These are phyloP conservation scores for Variabilichromis moorii DNA, from an alignment of 2,113 vertebrate genomes.

Conservation along the genomic window DNA sequence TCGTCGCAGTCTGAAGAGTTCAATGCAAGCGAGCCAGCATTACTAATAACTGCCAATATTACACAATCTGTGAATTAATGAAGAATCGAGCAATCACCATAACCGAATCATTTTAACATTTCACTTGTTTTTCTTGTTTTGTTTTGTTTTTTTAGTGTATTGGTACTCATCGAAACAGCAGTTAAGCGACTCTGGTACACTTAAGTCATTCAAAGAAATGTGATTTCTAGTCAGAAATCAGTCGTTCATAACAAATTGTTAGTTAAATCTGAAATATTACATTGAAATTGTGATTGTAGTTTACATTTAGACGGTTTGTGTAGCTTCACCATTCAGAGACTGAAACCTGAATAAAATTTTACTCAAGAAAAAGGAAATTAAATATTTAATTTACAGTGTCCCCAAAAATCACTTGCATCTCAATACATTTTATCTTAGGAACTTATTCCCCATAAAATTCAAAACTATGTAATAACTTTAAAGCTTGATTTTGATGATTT, in stretches of 20 bases:
- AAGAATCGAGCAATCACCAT: neutral
- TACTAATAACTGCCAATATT: neutral
- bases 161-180: neutral
- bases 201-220: neutral
- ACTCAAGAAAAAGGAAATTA: neutral
- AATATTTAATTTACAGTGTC: neutral
- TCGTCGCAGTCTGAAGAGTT: conserved; percentile 71
- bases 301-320: neutral
- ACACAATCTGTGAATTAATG: neutral
- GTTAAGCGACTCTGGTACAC: neutral
- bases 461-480: neutral
- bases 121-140: neutral
- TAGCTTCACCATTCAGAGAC: neutral
- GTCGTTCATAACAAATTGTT: rapidly evolving
- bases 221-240: neutral
- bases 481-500: neutral
- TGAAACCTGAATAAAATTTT: neutral
- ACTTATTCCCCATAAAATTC: neutral
- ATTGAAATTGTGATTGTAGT: neutral
- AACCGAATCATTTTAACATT: neutral
- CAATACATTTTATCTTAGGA: neutral
- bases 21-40: neutral
- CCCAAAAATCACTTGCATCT: neutral
- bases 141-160: neutral
- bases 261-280: neutral